phyloP scores from a whole-genome alignment of 1,140 invertebrate species.

The Hypothenemus hampei region DNA sequence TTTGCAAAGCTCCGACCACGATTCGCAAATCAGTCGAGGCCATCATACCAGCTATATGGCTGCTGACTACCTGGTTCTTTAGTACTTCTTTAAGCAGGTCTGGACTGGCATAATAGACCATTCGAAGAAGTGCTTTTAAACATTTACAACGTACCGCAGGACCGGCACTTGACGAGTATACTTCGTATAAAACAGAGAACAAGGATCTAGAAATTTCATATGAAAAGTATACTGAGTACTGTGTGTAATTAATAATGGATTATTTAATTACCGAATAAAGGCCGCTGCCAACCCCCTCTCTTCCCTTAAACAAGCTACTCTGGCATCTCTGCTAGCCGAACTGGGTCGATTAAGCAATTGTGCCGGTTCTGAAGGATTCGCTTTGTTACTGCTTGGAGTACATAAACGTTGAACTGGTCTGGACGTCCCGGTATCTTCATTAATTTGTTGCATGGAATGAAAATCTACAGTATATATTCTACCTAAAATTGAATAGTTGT shows the following conservation, averaged over 20 bases:
- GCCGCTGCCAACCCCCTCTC: constrained; percentile 66
- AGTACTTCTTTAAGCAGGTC: constrained; percentile 81
- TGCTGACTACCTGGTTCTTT: constrained; percentile 91
- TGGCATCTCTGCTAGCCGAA: constrained; percentile 46
- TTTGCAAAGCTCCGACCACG: constrained; percentile 94
- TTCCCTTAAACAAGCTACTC: constrained; percentile 58
- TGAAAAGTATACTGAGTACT: background rate
- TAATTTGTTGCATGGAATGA: constrained; percentile 96
- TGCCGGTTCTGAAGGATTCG: constrained; percentile 26
- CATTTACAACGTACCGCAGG: constrained; percentile 96
- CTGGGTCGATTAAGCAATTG: constrained; percentile 33
- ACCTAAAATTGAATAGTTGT: constrained; percentile 46
- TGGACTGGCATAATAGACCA: constrained; percentile 90
- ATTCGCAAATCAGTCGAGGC: constrained; percentile 92
- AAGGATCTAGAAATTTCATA: constrained; percentile 57
- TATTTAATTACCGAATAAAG: constrained; percentile 55
- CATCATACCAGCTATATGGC: constrained; percentile 96
- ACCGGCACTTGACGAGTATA: constrained; percentile 95
- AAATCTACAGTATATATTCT: constrained; percentile 94
- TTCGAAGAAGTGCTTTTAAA: constrained; percentile 87
- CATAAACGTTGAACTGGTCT: constrained; percentile 76
- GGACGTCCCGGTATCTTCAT: constrained; percentile 82
- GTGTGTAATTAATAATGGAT: background rate
- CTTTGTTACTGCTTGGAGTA: constrained; percentile 39
- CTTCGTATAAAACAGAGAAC: constrained; percentile 90